These are phyloP conservation scores for Tridacna gigas DNA, from an alignment of 2,888 invertebrate species.

Conservation along the genomic window DNA sequence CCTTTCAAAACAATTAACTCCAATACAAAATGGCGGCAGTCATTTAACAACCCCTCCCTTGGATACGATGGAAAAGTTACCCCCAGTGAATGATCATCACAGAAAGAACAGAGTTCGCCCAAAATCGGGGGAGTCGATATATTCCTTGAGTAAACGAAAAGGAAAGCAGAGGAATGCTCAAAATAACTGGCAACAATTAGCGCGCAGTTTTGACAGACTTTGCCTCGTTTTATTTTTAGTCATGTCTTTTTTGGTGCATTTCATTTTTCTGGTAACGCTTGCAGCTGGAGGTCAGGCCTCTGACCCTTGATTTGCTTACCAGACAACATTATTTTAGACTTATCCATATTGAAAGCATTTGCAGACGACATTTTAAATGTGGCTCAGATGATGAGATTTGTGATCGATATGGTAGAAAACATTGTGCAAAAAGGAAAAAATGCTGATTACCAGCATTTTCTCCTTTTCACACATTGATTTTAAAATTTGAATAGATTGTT, in stretches of 20 bases:
- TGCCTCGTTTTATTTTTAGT: slow-evolving; percentile 46
- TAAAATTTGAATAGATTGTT: no score
- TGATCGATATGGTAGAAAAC: no score
- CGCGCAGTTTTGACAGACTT: slow-evolving; percentile 46
- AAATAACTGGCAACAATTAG: slow-evolving; percentile 45
- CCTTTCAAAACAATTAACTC: slow-evolving; percentile 6
- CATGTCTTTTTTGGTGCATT: slow-evolving; percentile 42
- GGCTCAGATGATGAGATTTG: no score
- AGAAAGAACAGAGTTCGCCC: slow-evolving; percentile 35
- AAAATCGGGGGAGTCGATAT: slow-evolving; percentile 33
- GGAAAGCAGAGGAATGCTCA: neutral
- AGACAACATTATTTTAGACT: no score
- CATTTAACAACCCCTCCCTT: neutral
- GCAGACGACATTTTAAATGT: no score
- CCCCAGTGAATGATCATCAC: slow-evolving; percentile 31
- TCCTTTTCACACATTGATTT: no score
- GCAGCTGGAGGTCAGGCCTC: slow-evolving; percentile 2
- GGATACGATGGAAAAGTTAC: slow-evolving; percentile 23
- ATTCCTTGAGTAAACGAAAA: slow-evolving; percentile 13
- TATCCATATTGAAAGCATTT: no score
- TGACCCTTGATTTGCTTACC: neutral
- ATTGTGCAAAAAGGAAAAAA: no score
- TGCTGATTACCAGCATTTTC: no score
- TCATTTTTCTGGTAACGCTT: slow-evolving; percentile 36
- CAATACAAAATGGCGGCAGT: slow-evolving; percentile 18